Conservation (phyloP, 2,113 vertebrate genomes). For the Smithornis capensis region DNA sequence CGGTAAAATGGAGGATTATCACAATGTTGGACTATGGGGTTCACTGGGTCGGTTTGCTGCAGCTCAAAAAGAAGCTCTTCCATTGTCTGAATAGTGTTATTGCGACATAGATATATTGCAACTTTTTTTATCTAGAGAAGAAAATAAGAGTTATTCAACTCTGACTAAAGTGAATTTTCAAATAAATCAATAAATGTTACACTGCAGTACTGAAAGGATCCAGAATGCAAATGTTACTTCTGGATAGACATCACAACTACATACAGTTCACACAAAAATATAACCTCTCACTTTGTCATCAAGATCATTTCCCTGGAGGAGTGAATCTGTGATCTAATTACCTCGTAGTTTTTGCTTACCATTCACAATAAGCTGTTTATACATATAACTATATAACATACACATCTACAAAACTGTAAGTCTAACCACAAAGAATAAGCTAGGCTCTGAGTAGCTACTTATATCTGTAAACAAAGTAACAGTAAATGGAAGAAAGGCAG, state of each 20-base stretch:
- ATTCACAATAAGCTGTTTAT: background rate
- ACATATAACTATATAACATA: background rate
- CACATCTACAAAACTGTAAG: background rate
- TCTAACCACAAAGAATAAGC: background rate
- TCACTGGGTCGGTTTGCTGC: conserved; percentile 96
- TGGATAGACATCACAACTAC: background rate
- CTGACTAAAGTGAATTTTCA: background rate
- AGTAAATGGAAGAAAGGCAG: background rate
- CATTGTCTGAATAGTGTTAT: conserved; percentile 99
- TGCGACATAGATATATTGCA: conserved; percentile 93
- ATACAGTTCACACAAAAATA: background rate
- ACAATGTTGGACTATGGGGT: conserved; percentile 94
- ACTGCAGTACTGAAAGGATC: background rate
- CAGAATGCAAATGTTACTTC: background rate
- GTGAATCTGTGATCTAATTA: background rate
- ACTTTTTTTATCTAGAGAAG: conserved; percentile 93
- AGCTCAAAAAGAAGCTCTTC: conserved; percentile 97
- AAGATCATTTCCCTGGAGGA: background rate
- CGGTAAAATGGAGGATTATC: conserved; percentile 98
- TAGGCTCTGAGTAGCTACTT: background rate
- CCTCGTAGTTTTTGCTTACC: background rate
- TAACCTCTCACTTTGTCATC: background rate
- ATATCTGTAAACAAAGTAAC: background rate
- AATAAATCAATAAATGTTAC: background rate
- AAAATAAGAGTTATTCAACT: background rate